These are phyloP conservation scores for Disparrhopalites patrizii DNA, from an alignment of 2,888 invertebrate genomes.

Conservation along the genomic window DNA sequence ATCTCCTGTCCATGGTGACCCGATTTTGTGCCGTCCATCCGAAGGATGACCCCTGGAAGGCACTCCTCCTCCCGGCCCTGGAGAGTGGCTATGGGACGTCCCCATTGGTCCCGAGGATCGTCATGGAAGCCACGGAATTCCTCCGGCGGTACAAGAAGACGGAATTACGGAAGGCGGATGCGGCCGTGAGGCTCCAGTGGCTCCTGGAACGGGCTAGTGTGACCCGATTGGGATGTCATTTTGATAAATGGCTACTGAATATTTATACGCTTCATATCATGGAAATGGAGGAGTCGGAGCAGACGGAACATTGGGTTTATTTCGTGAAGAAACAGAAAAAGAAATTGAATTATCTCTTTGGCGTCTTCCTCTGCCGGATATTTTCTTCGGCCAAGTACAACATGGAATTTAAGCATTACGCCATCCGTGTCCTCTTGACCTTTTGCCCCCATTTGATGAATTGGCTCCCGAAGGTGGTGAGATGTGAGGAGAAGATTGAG, in stretches of 20 bases:
- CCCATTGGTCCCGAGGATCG: slow-evolving; percentile 38
- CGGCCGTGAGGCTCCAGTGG: slow-evolving; percentile 38
- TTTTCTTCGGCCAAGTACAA: slow-evolving; percentile 40
- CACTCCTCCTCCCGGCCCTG: slow-evolving; percentile 41
- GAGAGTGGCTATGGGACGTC: slow-evolving; percentile 42
- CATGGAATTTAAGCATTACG: slow-evolving; percentile 40
- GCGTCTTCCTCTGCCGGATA: slow-evolving; percentile 41
- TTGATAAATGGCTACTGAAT: slow-evolving; percentile 47
- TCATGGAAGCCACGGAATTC: slow-evolving; percentile 38
- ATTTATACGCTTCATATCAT: slow-evolving; percentile 42
- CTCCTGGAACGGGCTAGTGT: slow-evolving; percentile 39
- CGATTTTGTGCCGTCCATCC: slow-evolving; percentile 40
- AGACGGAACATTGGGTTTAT: slow-evolving; percentile 42
- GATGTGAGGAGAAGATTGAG: slow-evolving; percentile 41
- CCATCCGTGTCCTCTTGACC: slow-evolving; percentile 31
- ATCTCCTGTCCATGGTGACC: slow-evolving; percentile 36
- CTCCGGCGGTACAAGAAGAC: slow-evolving; percentile 31
- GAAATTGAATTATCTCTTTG: slow-evolving; percentile 40
- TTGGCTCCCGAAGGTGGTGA: slow-evolving; percentile 46
- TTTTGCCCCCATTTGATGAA: slow-evolving; percentile 34
- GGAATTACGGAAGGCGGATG: slow-evolving; percentile 35
- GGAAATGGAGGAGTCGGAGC: slow-evolving; percentile 39
- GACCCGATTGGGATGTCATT: slow-evolving; percentile 36
- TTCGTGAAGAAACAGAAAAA: slow-evolving; percentile 45
- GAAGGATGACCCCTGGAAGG: slow-evolving; percentile 44